These are phyloP conservation scores for Synanthedon andrenaeformis DNA, from an alignment of 2,888 invertebrate species.

Conservation along the genomic window DNA sequence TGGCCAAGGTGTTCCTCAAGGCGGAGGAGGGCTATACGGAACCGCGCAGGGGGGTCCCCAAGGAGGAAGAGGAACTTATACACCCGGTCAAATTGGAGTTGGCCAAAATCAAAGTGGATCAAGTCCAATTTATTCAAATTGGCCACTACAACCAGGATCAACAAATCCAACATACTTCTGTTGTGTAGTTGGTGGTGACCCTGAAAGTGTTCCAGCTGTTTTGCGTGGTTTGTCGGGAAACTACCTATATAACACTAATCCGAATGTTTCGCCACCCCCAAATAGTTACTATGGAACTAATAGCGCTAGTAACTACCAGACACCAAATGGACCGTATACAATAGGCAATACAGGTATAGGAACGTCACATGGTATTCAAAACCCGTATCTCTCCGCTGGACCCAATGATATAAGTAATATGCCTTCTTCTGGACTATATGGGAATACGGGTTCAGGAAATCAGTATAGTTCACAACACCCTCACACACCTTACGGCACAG, in stretches of 20 bases:
- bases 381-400: too few species aligned
- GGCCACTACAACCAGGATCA: conserved; percentile 7
- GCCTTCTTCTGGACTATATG: background rate
- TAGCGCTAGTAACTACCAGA: background rate
- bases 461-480: background rate
- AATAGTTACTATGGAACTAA: background rate
- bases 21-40: background rate
- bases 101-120: background rate
- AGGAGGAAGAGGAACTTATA: conserved; percentile 2
- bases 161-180: conserved; percentile 4
- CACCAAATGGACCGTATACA: background rate
- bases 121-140: background rate
- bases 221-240: background rate
- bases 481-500: background rate
- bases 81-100: background rate
- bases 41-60: background rate
- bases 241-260: background rate
- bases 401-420: background rate
- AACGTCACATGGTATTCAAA: too few species aligned
- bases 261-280: background rate
- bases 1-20: background rate
- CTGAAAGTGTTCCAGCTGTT: background rate
- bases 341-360: background rate
- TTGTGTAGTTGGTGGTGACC: conserved; percentile 5
- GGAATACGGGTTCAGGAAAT: background rate